phyloP scores from a whole-genome alignment of 2,888 invertebrate species.

The Ophraella communa region DNA sequence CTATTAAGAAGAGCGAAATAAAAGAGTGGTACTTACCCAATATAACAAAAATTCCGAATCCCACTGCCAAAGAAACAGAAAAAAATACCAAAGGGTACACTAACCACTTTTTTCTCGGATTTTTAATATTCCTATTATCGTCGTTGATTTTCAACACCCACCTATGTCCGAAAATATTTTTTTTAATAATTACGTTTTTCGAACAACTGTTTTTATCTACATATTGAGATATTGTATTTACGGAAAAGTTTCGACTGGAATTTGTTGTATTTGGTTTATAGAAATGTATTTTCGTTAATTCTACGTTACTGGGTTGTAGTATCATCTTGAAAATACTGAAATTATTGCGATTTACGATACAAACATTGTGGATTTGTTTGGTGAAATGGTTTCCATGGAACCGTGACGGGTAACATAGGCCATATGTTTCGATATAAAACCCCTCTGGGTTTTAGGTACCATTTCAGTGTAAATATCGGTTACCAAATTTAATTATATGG shows the following conservation, averaged over 20 bases:
- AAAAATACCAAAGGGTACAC: conserved; percentile 50
- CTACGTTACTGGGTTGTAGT: conserved; percentile 47
- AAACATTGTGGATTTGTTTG: conserved; percentile 20
- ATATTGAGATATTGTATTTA: conserved; percentile 52
- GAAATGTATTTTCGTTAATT: conserved; percentile 56
- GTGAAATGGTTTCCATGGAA: conserved; percentile 1
- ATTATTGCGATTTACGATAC: conserved; percentile 17
- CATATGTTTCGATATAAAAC: conserved; percentile 21
- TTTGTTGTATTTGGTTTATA: conserved; percentile 45
- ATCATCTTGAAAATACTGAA: conserved; percentile 38
- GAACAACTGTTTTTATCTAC: conserved; percentile 46
- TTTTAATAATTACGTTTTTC: conserved; percentile 52
- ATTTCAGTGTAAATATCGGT: neutral
- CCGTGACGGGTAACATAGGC: conserved; percentile 21
- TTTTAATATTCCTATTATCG: conserved; percentile 33
- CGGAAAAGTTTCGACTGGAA: conserved; percentile 40
- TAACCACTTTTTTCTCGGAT: conserved; percentile 35
- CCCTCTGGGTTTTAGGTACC: neutral
- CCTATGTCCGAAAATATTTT: conserved; percentile 55
- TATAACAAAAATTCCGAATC: conserved; percentile 50
- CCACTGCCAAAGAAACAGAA: conserved; percentile 49
- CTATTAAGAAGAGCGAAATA: neutral
- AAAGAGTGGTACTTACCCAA: conserved; percentile 44
- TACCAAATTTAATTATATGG: neutral
- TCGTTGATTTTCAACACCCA: conserved; percentile 58